Evolutionary conservation across 2,113 vertebrate species (phyloP).

Genomic region (Carassius gibelio): DNA sequence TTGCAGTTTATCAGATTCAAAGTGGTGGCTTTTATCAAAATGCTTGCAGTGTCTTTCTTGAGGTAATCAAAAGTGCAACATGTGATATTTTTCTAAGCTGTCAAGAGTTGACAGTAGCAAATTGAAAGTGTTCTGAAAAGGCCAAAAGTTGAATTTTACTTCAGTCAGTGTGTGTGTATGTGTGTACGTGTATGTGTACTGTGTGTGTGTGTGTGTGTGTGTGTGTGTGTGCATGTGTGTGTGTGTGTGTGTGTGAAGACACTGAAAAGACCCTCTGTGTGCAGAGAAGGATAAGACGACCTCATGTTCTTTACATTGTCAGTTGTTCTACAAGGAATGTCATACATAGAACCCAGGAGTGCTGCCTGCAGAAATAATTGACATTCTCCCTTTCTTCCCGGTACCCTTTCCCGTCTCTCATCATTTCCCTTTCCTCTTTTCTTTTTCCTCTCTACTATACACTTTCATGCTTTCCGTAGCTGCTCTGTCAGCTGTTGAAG

Average conservation of each 20-base stretch:
- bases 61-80: constrained; percentile 9
- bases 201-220: too few species aligned
- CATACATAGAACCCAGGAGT: not conserved
- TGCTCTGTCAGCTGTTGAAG: constrained; percentile 89
- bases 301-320: too few species aligned
- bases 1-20: not conserved
- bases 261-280: too few species aligned
- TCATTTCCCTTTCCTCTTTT: constrained; percentile 8
- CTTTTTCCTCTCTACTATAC: not conserved
- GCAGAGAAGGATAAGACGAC: too few species aligned
- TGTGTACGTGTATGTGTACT: too few species aligned
- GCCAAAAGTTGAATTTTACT: constrained; percentile 14
- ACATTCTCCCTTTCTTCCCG: constrained; percentile 16
- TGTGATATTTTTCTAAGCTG: not conserved
- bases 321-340: too few species aligned
- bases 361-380: constrained; percentile 9
- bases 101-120: not conserved
- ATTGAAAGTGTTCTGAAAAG: constrained; percentile 5
- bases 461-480: constrained; percentile 67
- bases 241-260: too few species aligned
- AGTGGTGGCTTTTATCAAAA: not conserved
- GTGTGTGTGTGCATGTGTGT: too few species aligned
- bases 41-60: not conserved
- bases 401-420: constrained; percentile 36
- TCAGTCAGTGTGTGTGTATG: too few species aligned